Percentiles rank a stretch among this genome's conserved stretches.
Conservation (phyloP, 1,140 invertebrate genomes). For the Mizuhopecten yessoensis region DNA sequence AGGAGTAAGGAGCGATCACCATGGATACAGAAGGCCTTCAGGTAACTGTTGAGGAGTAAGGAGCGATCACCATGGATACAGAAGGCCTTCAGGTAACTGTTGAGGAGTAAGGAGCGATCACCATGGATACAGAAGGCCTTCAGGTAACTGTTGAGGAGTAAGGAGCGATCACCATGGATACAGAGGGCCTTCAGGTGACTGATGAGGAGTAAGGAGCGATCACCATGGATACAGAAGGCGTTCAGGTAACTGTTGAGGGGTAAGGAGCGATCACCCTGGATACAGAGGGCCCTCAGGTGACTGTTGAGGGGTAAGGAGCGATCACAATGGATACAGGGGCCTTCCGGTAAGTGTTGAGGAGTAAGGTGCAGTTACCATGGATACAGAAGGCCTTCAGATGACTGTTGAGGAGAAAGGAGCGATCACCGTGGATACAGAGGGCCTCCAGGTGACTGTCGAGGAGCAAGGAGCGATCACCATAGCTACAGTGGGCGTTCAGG, state of each 20-base stretch:
- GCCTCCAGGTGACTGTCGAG: no score
- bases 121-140: neutral
- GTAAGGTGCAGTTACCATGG: neutral
- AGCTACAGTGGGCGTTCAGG: neutral
- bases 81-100: constrained; percentile 55
- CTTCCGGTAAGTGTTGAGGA: constrained; percentile 62
- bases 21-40: neutral
- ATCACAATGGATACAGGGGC: neutral
- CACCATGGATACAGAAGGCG: neutral
- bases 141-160: constrained; percentile 63
- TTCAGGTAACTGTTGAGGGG: constrained; percentile 63
- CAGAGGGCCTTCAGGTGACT: constrained; percentile 68
- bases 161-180: constrained; percentile 67
- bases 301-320: neutral
- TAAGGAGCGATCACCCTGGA: neutral
- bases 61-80: neutral
- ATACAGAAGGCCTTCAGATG: no score
- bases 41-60: neutral
- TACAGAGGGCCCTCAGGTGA: neutral
- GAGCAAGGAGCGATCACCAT: neutral
- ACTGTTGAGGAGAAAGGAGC: no score
- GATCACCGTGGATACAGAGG: no score
- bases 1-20: constrained; percentile 47
- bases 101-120: constrained; percentile 46
- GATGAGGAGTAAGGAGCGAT: constrained; percentile 31